Conservation (phyloP, 2,113 vertebrate genomes). For the Engraulis encrasicolus region DNA sequence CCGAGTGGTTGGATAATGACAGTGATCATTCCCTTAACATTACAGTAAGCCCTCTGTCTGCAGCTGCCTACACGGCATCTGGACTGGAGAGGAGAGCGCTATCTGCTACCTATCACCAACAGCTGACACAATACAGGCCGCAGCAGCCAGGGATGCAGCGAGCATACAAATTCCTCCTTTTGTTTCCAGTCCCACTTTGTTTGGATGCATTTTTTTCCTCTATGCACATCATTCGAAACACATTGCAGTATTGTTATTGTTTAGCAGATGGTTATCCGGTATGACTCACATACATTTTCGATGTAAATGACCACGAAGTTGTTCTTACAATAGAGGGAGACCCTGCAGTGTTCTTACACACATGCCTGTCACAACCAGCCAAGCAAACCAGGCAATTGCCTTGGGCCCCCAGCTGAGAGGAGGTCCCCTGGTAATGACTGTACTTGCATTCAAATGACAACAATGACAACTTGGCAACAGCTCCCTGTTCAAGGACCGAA, state of each 20-base stretch:
- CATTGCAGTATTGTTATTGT: slow-evolving; percentile 1
- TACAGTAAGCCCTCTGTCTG: neutral
- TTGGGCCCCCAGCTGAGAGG: too few species aligned
- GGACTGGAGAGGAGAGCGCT: neutral
- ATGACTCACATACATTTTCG: neutral
- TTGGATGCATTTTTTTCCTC: neutral
- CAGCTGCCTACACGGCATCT: neutral
- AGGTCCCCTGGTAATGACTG: too few species aligned
- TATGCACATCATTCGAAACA: neutral
- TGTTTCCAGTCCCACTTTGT: neutral
- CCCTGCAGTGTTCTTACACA: neutral
- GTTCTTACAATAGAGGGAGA: neutral
- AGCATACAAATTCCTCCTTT: neutral
- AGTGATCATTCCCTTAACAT: neutral
- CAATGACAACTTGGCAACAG: too few species aligned
- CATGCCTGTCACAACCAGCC: too few species aligned
- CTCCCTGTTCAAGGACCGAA: too few species aligned
- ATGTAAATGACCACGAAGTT: slow-evolving; percentile 17
- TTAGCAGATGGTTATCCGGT: neutral
- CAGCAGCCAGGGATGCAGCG: neutral
- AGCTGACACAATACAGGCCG: neutral
- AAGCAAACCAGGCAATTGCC: too few species aligned
- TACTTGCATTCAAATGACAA: too few species aligned
- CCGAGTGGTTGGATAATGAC: neutral
- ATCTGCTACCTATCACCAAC: slow-evolving; percentile 6